A percentile compares a stretch with the other conserved stretches of the same genome.
Evolutionary conservation across 2,888 invertebrate genomes (phyloP).

Genomic region (Lissocephala sabroskyi): DNA sequence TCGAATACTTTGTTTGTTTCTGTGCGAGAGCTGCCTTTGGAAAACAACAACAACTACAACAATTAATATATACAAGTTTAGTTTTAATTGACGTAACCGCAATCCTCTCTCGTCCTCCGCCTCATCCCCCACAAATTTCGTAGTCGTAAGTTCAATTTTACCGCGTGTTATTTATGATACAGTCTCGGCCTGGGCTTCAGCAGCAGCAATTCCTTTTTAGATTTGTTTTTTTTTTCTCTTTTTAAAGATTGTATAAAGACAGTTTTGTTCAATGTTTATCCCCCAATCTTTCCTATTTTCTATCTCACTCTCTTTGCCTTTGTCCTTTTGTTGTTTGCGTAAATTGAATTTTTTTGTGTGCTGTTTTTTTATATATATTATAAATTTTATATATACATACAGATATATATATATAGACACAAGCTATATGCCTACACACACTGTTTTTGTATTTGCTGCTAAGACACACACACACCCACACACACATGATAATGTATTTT

Average conservation of each 20-base stretch:
- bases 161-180: constrained; percentile 2
- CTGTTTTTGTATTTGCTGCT: constrained; percentile 34
- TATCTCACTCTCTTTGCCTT: no score
- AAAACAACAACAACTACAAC: background rate
- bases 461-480: constrained; percentile 17
- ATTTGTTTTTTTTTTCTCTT: no score
- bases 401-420: background rate
- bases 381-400: constrained; percentile 8
- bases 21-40: constrained; percentile 19
- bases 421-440: constrained; percentile 2
- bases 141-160: constrained; percentile 10
- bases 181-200: no score
- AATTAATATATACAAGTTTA: constrained; percentile 12
- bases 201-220: no score
- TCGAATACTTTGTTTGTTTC: no score
- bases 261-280: no score
- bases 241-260: no score
- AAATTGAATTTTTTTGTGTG: no score
- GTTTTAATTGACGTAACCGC: constrained; percentile 19
- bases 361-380: constrained; percentile 1
- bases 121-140: constrained; percentile 5
- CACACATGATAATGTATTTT: constrained; percentile 45
- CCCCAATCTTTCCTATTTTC: no score
- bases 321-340: no score
- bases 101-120: no score